Evolutionary conservation across 2,113 vertebrate species (phyloP).

Genomic region (Puma concolor): DNA sequence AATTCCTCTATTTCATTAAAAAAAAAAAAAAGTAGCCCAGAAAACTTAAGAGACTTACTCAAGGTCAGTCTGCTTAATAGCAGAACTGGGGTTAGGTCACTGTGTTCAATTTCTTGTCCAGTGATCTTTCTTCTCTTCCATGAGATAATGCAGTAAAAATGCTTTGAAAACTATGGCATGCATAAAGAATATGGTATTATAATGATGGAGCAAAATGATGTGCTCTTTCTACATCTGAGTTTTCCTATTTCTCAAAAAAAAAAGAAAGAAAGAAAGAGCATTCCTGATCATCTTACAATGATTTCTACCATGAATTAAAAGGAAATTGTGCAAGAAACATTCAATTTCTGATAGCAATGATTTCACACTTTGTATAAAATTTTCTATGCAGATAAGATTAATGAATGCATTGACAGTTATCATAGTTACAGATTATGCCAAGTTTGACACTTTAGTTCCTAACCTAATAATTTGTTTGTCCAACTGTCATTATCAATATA

Average conservation of each 20-base stretch:
- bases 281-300: neutral
- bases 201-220: neutral
- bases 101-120: slow-evolving; percentile 11
- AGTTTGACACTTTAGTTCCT: slow-evolving; percentile 4
- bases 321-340: neutral
- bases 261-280: neutral
- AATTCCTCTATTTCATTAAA: neutral
- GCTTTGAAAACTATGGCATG: neutral
- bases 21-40: neutral
- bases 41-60: neutral
- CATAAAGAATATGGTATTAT: neutral
- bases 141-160: slow-evolving; percentile 31
- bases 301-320: slow-evolving; percentile 13
- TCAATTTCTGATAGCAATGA: neutral
- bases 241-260: slow-evolving; percentile 47
- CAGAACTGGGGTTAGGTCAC: neutral
- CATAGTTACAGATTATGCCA: neutral
- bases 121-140: neutral
- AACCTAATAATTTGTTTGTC: slow-evolving; percentile 32
- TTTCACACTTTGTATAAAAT: neutral
- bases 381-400: neutral
- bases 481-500: neutral
- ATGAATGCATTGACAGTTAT: neutral
- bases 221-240: neutral
- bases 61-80: neutral